Percentiles rank a stretch among this genome's conserved stretches.
Conservation (phyloP, 1,140 invertebrate species). For the Aphaenogaster ashmeadi region DNA sequence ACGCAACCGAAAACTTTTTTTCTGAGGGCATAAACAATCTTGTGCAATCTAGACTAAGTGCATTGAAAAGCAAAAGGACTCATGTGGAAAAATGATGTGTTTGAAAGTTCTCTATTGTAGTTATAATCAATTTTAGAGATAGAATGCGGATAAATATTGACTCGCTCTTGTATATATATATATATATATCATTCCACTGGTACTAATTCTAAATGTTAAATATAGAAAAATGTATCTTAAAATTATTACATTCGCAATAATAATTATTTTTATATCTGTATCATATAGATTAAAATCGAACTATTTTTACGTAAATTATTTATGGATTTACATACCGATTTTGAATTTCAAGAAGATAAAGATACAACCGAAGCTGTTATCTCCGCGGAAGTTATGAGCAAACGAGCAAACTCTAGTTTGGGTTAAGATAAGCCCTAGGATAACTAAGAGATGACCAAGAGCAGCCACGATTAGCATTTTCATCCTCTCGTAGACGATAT, state of each 20-base stretch:
- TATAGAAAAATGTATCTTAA: background rate
- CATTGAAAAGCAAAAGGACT: too few relatives aligned
- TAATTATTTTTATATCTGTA: background rate
- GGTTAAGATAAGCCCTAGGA: conserved; percentile 24
- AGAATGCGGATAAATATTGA: too few relatives aligned
- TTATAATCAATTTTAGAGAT: too few relatives aligned
- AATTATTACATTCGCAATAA: background rate
- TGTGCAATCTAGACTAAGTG: too few relatives aligned
- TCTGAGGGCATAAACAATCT: too few relatives aligned
- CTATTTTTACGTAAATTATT: conserved; percentile 1
- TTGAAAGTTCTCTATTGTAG: too few relatives aligned
- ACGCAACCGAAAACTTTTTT: too few relatives aligned
- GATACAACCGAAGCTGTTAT: background rate
- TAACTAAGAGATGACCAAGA: conserved; percentile 42
- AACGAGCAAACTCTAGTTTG: background rate
- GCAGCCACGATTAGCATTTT: conserved; percentile 60
- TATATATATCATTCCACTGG: background rate
- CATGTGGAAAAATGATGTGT: too few relatives aligned
- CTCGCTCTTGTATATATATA: too few relatives aligned
- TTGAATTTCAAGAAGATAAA: background rate
- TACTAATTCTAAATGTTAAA: conserved; percentile 1
- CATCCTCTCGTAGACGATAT: background rate
- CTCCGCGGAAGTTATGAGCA: conserved; percentile 38
- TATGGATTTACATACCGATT: background rate
- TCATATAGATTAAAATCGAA: conserved; percentile 4